A percentile compares a stretch with the other conserved stretches of the same genome.
Conservation (phyloP, 2,113 vertebrate genomes). For the Benitochromis conjunctus region DNA sequence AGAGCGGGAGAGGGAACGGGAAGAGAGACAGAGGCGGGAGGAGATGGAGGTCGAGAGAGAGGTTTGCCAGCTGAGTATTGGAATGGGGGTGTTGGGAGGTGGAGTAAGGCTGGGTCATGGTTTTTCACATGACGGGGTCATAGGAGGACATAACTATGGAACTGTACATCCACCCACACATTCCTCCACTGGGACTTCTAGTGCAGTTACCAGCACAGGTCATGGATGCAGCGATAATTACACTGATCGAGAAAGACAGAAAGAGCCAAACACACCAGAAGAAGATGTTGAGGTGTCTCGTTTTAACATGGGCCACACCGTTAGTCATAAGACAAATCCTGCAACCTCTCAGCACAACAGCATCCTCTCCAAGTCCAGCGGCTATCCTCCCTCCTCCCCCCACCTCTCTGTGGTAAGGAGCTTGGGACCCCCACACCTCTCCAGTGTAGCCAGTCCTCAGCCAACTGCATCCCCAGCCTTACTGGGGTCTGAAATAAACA, state of each 20-base stretch:
- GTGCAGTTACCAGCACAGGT: conserved; percentile 2
- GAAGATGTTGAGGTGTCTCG: conserved; percentile 73
- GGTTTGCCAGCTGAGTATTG: conserved; percentile 84
- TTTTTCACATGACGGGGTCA: conserved; percentile 44
- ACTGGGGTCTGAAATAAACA: conserved; percentile 43
- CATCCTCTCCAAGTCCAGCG: conserved; percentile 66
- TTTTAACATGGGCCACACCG: conserved; percentile 62
- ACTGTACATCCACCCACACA: conserved; percentile 48
- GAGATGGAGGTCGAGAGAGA: conserved; percentile 79
- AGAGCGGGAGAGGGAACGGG: conserved; percentile 68
- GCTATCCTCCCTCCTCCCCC: conserved; percentile 54
- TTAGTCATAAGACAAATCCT: conserved; percentile 20
- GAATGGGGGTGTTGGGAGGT: conserved; percentile 68
- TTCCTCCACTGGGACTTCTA: conserved; percentile 32
- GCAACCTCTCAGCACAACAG: conserved; percentile 55
- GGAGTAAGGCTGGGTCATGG: conserved; percentile 40
- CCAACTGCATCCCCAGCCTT: conserved; percentile 41
- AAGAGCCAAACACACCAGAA: conserved; percentile 64
- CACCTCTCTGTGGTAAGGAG: conserved; percentile 61
- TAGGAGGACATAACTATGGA: conserved; percentile 48
- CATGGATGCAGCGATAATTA: conserved; percentile 13
- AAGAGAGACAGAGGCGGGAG: conserved; percentile 72
- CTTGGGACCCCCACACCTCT: conserved; percentile 42
- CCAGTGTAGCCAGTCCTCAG: conserved; percentile 50
- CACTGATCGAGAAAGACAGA: conserved; percentile 50